phyloP scores from a whole-genome alignment of 2,888 invertebrate genomes.

The Plagiodera versicolora region DNA sequence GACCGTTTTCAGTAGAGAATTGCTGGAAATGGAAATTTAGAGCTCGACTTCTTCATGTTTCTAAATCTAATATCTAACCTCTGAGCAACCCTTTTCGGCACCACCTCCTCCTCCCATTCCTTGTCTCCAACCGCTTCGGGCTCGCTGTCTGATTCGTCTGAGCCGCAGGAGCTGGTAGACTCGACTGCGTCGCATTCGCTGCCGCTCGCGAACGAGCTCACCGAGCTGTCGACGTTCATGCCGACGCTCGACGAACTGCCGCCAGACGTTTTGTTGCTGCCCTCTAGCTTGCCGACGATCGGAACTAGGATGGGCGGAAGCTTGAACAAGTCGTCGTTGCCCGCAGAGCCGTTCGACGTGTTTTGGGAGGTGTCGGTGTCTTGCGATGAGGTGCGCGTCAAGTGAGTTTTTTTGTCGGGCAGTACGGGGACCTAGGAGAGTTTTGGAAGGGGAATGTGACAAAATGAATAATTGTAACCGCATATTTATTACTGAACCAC shows the following conservation, averaged over 20 bases:
- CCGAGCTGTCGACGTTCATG: slow-evolving; percentile 66
- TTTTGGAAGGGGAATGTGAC: no score
- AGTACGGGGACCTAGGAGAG: slow-evolving; percentile 49
- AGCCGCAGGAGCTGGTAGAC: slow-evolving; percentile 28
- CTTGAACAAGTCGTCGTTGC: slow-evolving; percentile 61
- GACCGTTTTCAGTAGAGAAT: neutral
- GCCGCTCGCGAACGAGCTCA: slow-evolving; percentile 50
- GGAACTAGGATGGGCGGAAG: slow-evolving; percentile 73
- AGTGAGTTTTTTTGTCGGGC: slow-evolving; percentile 59
- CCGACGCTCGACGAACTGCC: slow-evolving; percentile 68
- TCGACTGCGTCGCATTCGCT: slow-evolving; percentile 38
- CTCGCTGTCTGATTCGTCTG: slow-evolving; percentile 33
- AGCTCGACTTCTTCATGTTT: no score
- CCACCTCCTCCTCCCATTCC: slow-evolving; percentile 10
- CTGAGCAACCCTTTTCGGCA: slow-evolving; percentile 12
- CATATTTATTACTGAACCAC: no score
- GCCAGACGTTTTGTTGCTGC: slow-evolving; percentile 23
- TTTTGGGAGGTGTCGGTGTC: slow-evolving; percentile 65
- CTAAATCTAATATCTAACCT: no score
- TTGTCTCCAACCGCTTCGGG: slow-evolving; percentile 23
- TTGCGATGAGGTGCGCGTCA: slow-evolving; percentile 55
- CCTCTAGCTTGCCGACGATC: slow-evolving; percentile 66
- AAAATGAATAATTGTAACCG: no score
- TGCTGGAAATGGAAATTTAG: slow-evolving; percentile 14
- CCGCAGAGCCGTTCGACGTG: slow-evolving; percentile 56